Base-by-base conservation (phyloP, 2,113 vertebrate genomes). In the Tringa solitaria region DNA sequence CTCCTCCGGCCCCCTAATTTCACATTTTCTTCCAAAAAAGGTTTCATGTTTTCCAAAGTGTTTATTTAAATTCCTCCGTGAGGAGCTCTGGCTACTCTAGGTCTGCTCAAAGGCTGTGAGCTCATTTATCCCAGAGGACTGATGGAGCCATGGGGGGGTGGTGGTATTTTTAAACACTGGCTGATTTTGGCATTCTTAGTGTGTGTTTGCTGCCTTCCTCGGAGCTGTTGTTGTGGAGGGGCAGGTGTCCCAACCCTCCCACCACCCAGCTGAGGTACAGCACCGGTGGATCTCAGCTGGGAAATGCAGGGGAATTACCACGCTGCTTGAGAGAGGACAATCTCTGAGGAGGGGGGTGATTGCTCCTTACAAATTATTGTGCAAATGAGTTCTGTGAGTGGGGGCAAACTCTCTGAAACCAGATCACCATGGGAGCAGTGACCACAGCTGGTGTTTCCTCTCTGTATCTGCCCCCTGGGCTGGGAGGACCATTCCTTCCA, bases 21-120 rank as follows among this genome's bases (percentile, higher is more conserved):
- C 50, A 61, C 92, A 95, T 95, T 92, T 96, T 97, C 65, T 96
- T 96, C 96, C 96, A 87, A 95, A 97, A 96, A 97, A 95, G 96
- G 96, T 95, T 95, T 89, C 23, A 2, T 95, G 92, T 95, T 95
- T 96, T 93, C 79, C 43, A 13, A 48, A 93, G 64, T 86, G 89
- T 93, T 93, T 95, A 37, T 93, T 95, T 90, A 65, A 95, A 96
- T 94, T 95, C 95, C 84, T 95, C 15, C 0, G 3, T 75, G 77
- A 95, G 92, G 69, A 63, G 77, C 73, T 87, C 90, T 84, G 92
- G 76, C 93, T 93, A 84, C 89, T 85, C 87, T 41, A 64, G 85
- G 91, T 75, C 69, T 84, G 84, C 73, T 57, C 24, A 5, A 43
- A 80, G 84, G 48, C 89, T 82, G 48, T 95, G 94, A 95, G 90